These are phyloP conservation scores for Phoebastria nigripes DNA, from an alignment of 2,797 vertebrate genomes.

Conservation along the genomic window DNA sequence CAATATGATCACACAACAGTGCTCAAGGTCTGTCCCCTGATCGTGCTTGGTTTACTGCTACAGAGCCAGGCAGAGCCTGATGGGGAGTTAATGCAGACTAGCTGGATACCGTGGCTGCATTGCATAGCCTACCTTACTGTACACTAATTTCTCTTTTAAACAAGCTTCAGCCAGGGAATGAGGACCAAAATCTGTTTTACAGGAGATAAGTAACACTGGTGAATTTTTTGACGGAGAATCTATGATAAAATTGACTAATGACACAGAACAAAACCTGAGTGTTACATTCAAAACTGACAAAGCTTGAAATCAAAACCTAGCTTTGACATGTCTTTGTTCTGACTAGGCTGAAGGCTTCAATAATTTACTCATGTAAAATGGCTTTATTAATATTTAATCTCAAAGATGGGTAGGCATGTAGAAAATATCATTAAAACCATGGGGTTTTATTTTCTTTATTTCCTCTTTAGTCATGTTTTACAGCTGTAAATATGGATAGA, in stretches of 20 bases:
- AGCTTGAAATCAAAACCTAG: conserved; percentile 31
- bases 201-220: not conserved
- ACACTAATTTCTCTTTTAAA: not conserved
- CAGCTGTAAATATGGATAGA: not conserved
- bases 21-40: not conserved
- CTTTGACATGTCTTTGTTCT: conserved; percentile 7
- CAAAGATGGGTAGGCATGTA: not conserved
- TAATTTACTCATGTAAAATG: conserved; percentile 33
- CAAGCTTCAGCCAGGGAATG: not conserved
- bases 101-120: not conserved
- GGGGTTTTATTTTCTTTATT: not conserved
- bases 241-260: conserved; percentile 11
- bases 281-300: conserved; percentile 27
- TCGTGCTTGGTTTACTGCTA: not conserved
- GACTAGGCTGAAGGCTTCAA: conserved; percentile 15
- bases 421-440: conserved; percentile 10
- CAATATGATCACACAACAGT: not conserved
- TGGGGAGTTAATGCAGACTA: not conserved
- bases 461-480: not conserved
- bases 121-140: not conserved
- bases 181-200: not conserved
- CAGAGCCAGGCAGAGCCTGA: not conserved
- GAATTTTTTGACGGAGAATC: not conserved
- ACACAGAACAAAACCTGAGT: conserved; percentile 8
- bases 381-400: conserved; percentile 37